Conservation (phyloP, 2,797 vertebrate species). For the Poecilia velifera region DNA sequence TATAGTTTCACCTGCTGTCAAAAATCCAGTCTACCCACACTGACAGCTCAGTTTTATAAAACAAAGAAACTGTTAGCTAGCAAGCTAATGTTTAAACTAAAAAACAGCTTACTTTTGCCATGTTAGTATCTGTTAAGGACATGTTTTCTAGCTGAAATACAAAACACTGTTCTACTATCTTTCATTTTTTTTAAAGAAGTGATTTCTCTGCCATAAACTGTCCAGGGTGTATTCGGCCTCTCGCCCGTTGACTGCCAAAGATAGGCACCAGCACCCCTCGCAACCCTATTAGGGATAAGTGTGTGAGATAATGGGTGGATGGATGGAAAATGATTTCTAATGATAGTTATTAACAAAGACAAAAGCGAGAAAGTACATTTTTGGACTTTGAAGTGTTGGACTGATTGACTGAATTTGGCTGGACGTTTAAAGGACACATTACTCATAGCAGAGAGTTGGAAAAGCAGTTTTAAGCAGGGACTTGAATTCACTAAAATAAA, state of each 20-base stretch:
- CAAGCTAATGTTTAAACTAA: background rate
- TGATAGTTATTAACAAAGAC: background rate
- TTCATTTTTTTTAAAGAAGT: background rate
- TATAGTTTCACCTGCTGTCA: background rate
- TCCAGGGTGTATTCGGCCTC: too few species aligned
- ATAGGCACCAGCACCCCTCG: too few species aligned
- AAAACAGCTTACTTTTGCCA: background rate
- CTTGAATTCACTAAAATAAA: background rate
- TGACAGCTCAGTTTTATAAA: background rate
- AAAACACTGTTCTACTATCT: background rate
- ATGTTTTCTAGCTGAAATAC: background rate
- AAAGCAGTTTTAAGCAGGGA: background rate
- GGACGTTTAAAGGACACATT: background rate
- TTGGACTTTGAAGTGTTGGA: background rate
- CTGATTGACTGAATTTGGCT: background rate
- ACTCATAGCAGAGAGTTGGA: background rate
- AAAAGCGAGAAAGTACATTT: background rate
- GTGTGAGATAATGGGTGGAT: too few species aligned
- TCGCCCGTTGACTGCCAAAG: too few species aligned
- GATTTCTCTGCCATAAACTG: too few species aligned
- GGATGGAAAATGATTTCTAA: background rate
- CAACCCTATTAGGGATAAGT: too few species aligned
- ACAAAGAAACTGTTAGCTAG: background rate
- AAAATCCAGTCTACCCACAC: background rate
- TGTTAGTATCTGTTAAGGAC: background rate